Base-by-base conservation (phyloP, 2,888 invertebrate genomes). In the Synergus japonicus region DNA sequence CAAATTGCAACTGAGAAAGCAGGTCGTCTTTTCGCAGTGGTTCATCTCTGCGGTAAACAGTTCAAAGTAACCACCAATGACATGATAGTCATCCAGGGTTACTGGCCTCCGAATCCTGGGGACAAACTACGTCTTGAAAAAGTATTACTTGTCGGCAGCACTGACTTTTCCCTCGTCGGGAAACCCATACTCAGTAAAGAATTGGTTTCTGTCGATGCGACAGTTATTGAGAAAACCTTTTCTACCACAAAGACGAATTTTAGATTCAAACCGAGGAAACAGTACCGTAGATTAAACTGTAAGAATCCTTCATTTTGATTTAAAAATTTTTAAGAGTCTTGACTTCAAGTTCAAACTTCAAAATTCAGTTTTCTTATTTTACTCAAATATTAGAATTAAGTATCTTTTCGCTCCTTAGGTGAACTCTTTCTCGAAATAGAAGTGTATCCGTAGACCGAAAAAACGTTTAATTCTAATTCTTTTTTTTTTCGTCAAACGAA, bases 11-110 rank as follows among this genome's bases (percentile, higher is more conserved):
- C 93, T 15, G 92, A 93, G 60, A 88, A 88, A 46, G 92, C 93
- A 13, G 95, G 96, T 7, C 93, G 96, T 60, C 93, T 96, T 83
- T 98, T 98, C 92, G 98, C 98, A 0, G 94, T 98, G 1, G 94
- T 98, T 0, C 96, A 97, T 87, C 86, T 98, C 22, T 93, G 95
- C 81, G 97, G 97, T 13, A 97, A 96, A 92, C 98, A 98, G 89
- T 97, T 96, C 92, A 96, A 97, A 92, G 94, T 98, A 0, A 97
- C 97, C 0, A 94, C 95, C 80, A 97, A 96, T n/a, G 98, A 98
- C 92, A 93, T 98, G 4, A 94, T 98, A 44, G 93, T 97, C 0
- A 93, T 98, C 0, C 96, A 97, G 92, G 97, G 97, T 0, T 95
- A 95, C 88, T 97, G 97, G 97, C 96, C 96, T 46, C 97, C 97